phyloP scores from a whole-genome alignment of 1,140 invertebrate species.

The Ceratosolen solmsi region DNA sequence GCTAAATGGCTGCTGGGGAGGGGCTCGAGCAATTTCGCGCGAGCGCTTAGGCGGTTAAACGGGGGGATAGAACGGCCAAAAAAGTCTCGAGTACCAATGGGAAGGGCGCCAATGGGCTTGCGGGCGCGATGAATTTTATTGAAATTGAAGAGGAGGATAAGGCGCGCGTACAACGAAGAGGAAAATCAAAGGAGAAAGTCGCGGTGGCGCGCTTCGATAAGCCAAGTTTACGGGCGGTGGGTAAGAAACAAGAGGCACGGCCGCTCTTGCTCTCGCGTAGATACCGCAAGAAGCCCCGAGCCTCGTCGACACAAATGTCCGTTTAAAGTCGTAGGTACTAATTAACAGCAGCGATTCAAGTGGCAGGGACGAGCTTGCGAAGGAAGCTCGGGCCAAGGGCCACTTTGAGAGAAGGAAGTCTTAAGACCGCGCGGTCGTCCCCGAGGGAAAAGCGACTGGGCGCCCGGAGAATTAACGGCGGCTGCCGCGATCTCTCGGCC shows the following conservation, averaged over 20 bases:
- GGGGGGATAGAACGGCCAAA: no score
- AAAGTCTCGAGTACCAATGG: no score
- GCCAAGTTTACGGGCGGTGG: constrained; percentile 32
- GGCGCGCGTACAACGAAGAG: not conserved
- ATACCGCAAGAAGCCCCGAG: constrained; percentile 29
- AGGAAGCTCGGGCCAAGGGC: constrained; percentile 32
- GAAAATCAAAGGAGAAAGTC: not conserved
- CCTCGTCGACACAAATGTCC: constrained; percentile 50
- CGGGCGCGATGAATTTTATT: not conserved
- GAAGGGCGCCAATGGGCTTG: no score
- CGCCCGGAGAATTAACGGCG: constrained; percentile 72
- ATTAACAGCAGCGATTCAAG: constrained; percentile 69
- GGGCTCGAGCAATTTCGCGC: no score
- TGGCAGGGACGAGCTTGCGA: constrained; percentile 53
- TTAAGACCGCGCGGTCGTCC: constrained; percentile 69
- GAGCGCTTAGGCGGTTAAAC: no score
- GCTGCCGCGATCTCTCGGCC: constrained; percentile 66
- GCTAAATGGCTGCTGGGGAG: no score
- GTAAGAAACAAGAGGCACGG: constrained; percentile 33
- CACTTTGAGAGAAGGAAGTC: constrained; percentile 61
- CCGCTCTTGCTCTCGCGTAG: not conserved
- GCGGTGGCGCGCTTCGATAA: constrained; percentile 20
- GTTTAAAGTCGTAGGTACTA: constrained; percentile 67
- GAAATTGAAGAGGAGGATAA: not conserved
- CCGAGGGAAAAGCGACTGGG: constrained; percentile 60